These are phyloP conservation scores for Ellobius talpinus DNA, from an alignment of 2,113 vertebrate genomes.

Conservation along the genomic window DNA sequence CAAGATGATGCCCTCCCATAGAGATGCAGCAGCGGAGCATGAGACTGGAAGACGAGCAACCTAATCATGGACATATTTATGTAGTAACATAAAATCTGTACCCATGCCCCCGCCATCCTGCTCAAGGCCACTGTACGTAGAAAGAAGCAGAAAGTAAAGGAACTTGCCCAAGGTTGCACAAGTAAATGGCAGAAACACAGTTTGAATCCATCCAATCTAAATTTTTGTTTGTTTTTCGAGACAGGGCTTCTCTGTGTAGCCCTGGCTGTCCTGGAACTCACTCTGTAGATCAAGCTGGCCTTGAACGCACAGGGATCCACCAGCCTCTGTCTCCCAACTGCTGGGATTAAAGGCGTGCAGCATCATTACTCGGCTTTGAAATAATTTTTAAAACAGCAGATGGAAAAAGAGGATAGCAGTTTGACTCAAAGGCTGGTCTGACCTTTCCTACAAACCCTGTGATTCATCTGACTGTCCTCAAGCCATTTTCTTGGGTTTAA, in stretches of 20 bases:
- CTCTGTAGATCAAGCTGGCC: too few relatives aligned
- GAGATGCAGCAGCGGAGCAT: background rate
- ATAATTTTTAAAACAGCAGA: background rate
- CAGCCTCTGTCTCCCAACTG: too few relatives aligned
- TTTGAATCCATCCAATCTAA: background rate
- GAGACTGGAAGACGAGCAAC: background rate
- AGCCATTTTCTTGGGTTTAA: background rate
- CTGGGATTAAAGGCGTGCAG: too few relatives aligned
- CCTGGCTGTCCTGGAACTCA: too few relatives aligned
- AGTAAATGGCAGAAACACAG: background rate
- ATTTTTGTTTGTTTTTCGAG: too few relatives aligned
- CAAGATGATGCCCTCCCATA: background rate
- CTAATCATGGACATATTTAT: background rate
- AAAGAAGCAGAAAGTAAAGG: slow-evolving; percentile 4
- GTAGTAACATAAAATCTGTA: background rate
- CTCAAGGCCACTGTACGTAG: background rate
- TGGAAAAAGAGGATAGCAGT: background rate
- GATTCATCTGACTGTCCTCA: background rate
- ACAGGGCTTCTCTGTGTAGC: too few relatives aligned
- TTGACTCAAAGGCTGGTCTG: background rate
- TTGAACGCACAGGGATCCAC: too few relatives aligned
- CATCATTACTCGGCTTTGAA: too few relatives aligned
- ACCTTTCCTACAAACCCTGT: background rate
- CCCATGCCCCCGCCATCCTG: background rate
- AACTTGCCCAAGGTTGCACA: background rate